These are phyloP conservation scores for Dascyllus trimaculatus DNA, from an alignment of 2,113 vertebrate species.

Conservation along the genomic window DNA sequence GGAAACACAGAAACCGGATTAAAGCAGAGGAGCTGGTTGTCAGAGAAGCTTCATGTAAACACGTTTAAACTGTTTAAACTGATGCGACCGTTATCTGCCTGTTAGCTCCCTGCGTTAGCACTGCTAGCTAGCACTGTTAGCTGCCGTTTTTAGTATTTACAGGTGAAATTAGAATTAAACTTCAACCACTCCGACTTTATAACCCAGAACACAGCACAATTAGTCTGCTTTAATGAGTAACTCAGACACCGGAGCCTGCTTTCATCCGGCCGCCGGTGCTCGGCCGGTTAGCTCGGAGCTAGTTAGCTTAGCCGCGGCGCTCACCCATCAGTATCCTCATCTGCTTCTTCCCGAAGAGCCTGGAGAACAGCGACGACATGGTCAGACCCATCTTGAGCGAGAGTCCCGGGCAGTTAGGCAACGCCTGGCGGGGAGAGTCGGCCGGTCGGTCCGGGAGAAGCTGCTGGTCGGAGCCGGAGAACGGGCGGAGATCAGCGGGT, in stretches of 20 bases:
- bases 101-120: conserved; percentile 25
- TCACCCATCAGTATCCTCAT: conserved; percentile 92
- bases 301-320: conserved; percentile 48
- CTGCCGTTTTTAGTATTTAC: too few relatives aligned
- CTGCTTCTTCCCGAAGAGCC: conserved; percentile 93
- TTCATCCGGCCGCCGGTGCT: not conserved
- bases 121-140: not conserved
- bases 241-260: not conserved
- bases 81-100: too few relatives aligned
- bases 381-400: conserved; percentile 85
- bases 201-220: accelerated
- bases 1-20: not conserved
- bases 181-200: accelerated
- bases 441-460: conserved; percentile 5
- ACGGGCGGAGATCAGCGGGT: not conserved
- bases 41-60: too few relatives aligned
- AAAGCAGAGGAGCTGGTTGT: too few relatives aligned
- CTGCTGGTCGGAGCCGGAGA: conserved; percentile 20
- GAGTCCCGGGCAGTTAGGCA: conserved; percentile 5
- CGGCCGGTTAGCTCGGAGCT: conserved; percentile 22
- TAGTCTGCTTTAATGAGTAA: accelerated
- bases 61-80: too few relatives aligned
- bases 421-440: not conserved
- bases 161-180: not conserved
- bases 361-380: conserved; percentile 85